phyloP scores from a whole-genome alignment of 2,797 vertebrate genomes.

The Phaenicophaeus curvirostris region DNA sequence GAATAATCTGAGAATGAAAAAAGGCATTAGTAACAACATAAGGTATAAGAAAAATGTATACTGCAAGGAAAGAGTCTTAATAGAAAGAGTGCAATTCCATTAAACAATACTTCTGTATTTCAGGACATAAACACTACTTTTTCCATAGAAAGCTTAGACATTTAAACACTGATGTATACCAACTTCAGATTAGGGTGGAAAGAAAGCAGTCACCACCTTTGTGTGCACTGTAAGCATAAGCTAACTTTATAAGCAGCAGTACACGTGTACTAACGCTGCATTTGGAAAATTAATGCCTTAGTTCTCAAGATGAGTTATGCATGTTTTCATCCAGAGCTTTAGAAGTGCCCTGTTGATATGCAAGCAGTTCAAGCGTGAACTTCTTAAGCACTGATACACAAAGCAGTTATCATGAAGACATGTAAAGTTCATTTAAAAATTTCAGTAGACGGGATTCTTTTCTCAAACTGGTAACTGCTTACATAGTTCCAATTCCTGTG shows the following conservation, averaged over 20 bases:
- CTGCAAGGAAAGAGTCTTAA: neutral
- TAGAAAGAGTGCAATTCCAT: constrained; percentile 1
- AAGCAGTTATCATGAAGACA: neutral
- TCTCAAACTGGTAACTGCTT: constrained; percentile 9
- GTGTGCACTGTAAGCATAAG: neutral
- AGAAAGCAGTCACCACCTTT: neutral
- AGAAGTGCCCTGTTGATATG: neutral
- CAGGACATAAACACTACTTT: neutral
- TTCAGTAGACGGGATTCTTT: neutral
- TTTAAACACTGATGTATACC: neutral
- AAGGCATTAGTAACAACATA: neutral
- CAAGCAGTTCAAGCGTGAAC: neutral
- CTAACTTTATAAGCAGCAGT: constrained; percentile 18
- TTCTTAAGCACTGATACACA: neutral
- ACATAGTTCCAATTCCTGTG: neutral
- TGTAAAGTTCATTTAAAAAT: neutral
- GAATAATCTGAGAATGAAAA: neutral
- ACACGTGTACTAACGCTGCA: neutral
- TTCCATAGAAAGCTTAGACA: neutral
- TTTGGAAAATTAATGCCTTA: neutral
- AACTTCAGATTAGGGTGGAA: neutral
- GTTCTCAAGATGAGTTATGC: neutral
- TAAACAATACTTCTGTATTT: neutral
- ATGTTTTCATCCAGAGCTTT: neutral
- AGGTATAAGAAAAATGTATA: neutral